Evolutionary conservation across 2,888 invertebrate species (phyloP), one percentile per base, ranked within the genome.

Genomic region (Orthosia gothica): DNA sequence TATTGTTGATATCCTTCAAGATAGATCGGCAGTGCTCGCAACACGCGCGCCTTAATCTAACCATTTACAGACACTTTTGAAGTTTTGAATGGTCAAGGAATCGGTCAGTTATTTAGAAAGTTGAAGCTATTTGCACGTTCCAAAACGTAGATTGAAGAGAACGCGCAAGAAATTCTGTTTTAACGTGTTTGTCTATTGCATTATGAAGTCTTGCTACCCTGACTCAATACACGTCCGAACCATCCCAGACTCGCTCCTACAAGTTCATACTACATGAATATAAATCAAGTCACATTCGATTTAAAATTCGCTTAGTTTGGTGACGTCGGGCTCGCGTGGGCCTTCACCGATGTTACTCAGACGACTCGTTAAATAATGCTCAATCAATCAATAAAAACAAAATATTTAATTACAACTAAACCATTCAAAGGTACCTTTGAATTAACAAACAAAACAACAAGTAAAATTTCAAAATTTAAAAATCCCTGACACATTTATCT

Each of bases 281-380:
- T 67, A 40, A 70, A 66, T 66, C 32, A 52, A 59, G 45, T 64
- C 61, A 20, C 57, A 75, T 79, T 79, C 55, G 58, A 65, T 68
- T 61, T 64, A 61, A 77, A 61, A 45, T 64, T 67, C 13, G 26
- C 12, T 57, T 15, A 75, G 47, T 26, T 62, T 13, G 13, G 54
- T n/a, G 13, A 50, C 58, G 52, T 32, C 16, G 26, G 26, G 18
- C 45, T 40, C 55, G 52, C 50, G 15, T 5, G 45, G 12, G 49
- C 23, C 5, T 40, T 23, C 11, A 12, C 12, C 15, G 23, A 49
- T 52, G 59, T 40, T 49, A 9, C 12, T 20, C 65, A 50, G 20
- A n/a, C 45, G 45, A 57, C 15, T 62, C 71, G 20, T 54, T 77
- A 45, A 54, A 47, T 49, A 58, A 61, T 65, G 40, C 7, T 32